Evolutionary conservation across 1,140 invertebrate genomes (phyloP), one percentile per base, ranked within the genome.

Genomic region (Aphelinus certus): DNA sequence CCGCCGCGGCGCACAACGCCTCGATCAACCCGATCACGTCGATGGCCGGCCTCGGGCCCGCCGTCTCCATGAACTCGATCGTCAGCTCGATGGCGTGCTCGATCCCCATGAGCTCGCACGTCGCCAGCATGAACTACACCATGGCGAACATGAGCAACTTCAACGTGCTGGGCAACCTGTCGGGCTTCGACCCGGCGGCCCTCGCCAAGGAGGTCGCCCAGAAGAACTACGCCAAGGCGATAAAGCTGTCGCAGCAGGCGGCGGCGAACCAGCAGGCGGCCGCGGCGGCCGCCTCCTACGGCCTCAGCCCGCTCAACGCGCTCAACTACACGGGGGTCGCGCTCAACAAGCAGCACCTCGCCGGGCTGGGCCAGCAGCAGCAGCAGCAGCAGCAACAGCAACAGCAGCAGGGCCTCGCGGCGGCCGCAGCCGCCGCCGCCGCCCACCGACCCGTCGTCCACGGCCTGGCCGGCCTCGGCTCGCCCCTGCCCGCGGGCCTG

Each of bases 321-420:
- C 88, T 94, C 26, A 92, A 92, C 79, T 95, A 95, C 87, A 94
- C 94, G 51, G 94, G 94, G 66, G 92, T 95, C 51, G 90, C 93
- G 4, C 87, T 94, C 5, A 94, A 94, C 80, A 91, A 91, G 73
- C 90, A 91, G 76, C 88, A 90, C 4, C 80, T 91, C 56, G 82
- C 84, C 3, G 81, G 85, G 9, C 75, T 83, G 53, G 73, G 81
- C 3, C 80, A 63, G 80, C 64, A 80, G 77, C 84, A 81, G 81
- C 86, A 81, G 86, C 88, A 7, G 81, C 84, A 26, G 82, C 84
- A 42, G 77, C 78, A 53, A 68, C 78, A 53, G 70, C 66, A 60
- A 77, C 71, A n/a, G 78, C 81, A 53, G 51, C 51, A 4, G 4
- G 79, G 84, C 72, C 82, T 58, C 79, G 77, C 83, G 79, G 82